Percentiles rank a stretch among this genome's conserved stretches.
Conservation (phyloP, 2,888 invertebrate genomes). For the Tachina fera region DNA sequence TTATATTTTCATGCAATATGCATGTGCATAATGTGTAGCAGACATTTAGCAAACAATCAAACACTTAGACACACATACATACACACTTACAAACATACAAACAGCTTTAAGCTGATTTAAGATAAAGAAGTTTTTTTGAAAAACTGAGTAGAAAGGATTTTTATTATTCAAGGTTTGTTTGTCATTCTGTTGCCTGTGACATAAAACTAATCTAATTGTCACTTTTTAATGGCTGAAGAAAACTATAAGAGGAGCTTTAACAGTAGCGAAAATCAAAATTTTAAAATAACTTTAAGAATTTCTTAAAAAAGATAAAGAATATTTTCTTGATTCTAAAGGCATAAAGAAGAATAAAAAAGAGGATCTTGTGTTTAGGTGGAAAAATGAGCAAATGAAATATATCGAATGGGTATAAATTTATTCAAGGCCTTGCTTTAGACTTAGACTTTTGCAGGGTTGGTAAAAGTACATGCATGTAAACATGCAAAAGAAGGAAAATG, state of each 20-base stretch:
- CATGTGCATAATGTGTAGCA: conserved; percentile 21
- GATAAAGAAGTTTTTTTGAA: not conserved
- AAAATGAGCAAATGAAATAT: no score
- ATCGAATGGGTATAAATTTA: no score
- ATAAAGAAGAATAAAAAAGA: no score
- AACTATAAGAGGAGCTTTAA: not conserved
- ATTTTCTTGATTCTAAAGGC: no score
- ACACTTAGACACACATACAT: not conserved
- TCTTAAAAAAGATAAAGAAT: not conserved
- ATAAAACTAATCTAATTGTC: conserved; percentile 35
- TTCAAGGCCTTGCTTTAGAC: no score
- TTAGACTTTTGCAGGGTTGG: no score
- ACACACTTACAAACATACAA: not conserved
- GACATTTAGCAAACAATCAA: not conserved
- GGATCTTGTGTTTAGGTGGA: no score
- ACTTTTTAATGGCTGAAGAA: conserved; percentile 4
- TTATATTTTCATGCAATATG: conserved; percentile 5
- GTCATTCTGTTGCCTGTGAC: conserved; percentile 9
- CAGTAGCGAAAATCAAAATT: not conserved
- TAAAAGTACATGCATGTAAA: no score
- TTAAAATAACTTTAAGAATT: not conserved
- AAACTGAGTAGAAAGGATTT: not conserved
- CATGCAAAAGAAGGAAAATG: no score
- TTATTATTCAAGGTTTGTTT: conserved; percentile 8
- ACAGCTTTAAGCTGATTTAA: not conserved